A percentile compares a stretch with the other conserved stretches of the same genome.
phyloP scores from a whole-genome alignment of 1,140 invertebrate species.

The Pogonomyrmex californicus region DNA sequence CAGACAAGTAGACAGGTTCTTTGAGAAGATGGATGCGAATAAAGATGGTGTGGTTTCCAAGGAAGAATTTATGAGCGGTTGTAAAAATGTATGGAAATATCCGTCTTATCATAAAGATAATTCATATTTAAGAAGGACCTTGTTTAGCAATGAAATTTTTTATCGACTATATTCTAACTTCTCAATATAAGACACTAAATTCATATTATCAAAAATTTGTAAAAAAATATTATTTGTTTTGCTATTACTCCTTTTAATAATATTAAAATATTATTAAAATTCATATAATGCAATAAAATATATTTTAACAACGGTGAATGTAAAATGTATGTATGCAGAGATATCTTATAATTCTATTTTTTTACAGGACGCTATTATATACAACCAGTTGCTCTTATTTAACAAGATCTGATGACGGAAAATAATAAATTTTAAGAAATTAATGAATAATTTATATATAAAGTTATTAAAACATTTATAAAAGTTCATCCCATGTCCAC shows the following conservation, averaged over 20 bases:
- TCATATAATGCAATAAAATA: not conserved
- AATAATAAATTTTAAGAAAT: slow-evolving; percentile 27
- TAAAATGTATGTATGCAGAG: not conserved
- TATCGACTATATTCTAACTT: not conserved
- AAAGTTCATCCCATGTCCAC: not conserved
- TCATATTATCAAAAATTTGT: not conserved
- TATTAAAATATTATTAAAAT: not conserved
- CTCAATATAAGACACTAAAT: not conserved
- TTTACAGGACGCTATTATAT: slow-evolving; percentile 78
- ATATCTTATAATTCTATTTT: slow-evolving; percentile 49
- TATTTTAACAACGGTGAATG: not conserved
- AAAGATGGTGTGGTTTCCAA: slow-evolving; percentile 81
- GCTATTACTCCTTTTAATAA: not conserved
- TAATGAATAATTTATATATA: slow-evolving; percentile 14
- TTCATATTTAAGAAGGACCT: not conserved
- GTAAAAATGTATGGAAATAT: slow-evolving; percentile 79
- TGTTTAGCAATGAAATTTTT: not conserved
- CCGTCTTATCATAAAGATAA: not conserved
- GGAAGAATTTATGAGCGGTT: slow-evolving; percentile 81
- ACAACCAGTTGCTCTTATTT: slow-evolving; percentile 77
- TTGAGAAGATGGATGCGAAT: slow-evolving; percentile 82
- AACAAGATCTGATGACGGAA: slow-evolving; percentile 68
- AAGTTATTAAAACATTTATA: slow-evolving; percentile 33
- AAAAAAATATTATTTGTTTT: not conserved
- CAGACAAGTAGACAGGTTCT: slow-evolving; percentile 81